phyloP scores from a whole-genome alignment of 2,113 vertebrate genomes.

The Mastomys coucha region DNA sequence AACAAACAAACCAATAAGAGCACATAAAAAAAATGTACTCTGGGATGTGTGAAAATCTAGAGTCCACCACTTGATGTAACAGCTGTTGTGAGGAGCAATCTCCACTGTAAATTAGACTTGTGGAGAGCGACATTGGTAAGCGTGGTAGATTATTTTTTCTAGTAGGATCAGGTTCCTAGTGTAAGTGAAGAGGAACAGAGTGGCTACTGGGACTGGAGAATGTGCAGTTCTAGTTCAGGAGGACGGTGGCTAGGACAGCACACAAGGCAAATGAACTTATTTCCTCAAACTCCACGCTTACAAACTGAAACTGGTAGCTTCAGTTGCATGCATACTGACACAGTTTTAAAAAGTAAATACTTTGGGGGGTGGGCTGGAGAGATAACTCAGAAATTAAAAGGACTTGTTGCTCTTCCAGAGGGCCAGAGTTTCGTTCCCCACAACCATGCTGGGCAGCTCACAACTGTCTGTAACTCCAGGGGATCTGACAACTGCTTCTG shows the following conservation, averaged over 20 bases:
- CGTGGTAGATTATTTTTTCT: neutral
- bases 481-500: neutral
- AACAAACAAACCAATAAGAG: neutral
- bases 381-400: neutral
- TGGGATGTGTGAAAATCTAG: neutral
- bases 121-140: neutral
- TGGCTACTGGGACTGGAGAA: neutral
- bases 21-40: neutral
- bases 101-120: neutral
- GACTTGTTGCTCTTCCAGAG: neutral
- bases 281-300: neutral
- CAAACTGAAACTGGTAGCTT: neutral
- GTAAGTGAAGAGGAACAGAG: neutral
- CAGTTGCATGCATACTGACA: neutral
- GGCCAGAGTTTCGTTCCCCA: neutral
- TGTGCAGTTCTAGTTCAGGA: neutral
- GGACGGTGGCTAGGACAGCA: neutral
- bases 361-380: neutral
- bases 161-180: neutral
- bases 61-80: neutral
- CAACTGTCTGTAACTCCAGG: neutral
- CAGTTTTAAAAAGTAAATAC: neutral
- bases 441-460: neutral
- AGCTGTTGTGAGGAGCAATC: neutral
- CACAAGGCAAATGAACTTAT: no score